Conservation (phyloP, 2,113 vertebrate genomes). For the Paradoxurus hermaphroditus region DNA sequence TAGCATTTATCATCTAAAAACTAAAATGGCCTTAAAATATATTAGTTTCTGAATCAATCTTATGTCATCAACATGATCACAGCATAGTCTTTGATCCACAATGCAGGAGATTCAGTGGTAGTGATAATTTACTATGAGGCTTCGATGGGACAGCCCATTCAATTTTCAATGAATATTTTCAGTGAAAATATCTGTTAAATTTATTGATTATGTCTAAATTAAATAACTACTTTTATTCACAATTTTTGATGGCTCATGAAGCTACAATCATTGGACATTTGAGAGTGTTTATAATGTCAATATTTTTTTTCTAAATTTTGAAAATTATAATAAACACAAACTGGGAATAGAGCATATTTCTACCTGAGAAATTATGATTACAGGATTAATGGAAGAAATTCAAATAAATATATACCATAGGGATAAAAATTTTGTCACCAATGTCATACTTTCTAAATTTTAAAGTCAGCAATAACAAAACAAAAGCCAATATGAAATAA, state of each 20-base stretch:
- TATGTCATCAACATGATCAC: rapidly evolving
- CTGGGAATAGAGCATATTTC: not conserved
- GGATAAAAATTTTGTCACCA: not conserved
- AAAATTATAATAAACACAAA: not conserved
- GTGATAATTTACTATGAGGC: not conserved
- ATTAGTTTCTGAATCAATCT: not conserved
- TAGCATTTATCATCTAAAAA: not conserved
- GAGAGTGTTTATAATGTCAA: not conserved
- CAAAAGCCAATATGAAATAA: not conserved
- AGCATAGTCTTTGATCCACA: not conserved
- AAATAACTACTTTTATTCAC: not conserved
- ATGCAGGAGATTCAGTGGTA: not conserved
- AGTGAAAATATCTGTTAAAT: not conserved
- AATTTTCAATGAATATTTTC: not conserved
- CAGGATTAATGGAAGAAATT: not conserved
- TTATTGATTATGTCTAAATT: not conserved
- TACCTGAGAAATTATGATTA: not conserved
- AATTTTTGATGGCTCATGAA: not conserved
- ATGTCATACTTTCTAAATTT: not conserved
- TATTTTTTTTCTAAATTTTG: not conserved
- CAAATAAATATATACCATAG: not conserved
- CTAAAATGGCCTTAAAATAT: not conserved
- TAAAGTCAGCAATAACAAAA: not conserved
- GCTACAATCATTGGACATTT: not conserved
- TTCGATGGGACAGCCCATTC: not conserved